Evolutionary conservation across 2,797 vertebrate species (phyloP).

Genomic region (Myripristis murdjan): DNA sequence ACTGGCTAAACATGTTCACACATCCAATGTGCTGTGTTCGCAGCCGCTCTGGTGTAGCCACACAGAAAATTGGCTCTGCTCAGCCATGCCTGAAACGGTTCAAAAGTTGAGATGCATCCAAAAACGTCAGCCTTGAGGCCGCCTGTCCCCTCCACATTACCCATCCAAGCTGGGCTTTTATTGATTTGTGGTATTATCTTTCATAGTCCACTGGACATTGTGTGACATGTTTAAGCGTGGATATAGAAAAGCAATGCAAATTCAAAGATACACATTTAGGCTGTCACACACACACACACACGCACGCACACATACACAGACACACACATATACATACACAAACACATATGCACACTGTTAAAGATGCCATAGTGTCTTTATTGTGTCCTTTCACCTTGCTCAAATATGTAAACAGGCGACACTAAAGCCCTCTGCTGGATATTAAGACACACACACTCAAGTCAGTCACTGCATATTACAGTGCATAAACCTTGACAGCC

Average conservation of each 20-base stretch:
- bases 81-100: constrained; percentile 65
- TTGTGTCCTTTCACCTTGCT: constrained; percentile 19
- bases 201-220: constrained; percentile 56
- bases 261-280: constrained; percentile 31
- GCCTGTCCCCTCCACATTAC: constrained; percentile 36
- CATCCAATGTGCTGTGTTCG: constrained; percentile 70
- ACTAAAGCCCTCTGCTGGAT: background rate
- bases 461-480: constrained; percentile 1
- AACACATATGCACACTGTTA: constrained; percentile 1
- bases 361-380: background rate
- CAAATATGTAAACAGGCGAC: constrained; percentile 9
- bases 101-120: constrained; percentile 57
- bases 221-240: constrained; percentile 40
- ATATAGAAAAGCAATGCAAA: constrained; percentile 31
- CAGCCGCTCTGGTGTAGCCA: constrained; percentile 63
- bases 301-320: too few species aligned
- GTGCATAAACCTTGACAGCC: too few species aligned
- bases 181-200: constrained; percentile 67
- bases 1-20: constrained; percentile 64
- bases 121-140: constrained; percentile 45
- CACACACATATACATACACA: too few species aligned
- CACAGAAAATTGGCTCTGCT: constrained; percentile 69
- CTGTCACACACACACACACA: constrained; percentile 15
- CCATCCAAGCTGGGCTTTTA: constrained; percentile 37
- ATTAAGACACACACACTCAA: constrained; percentile 1